Evolutionary conservation across 2,888 invertebrate genomes (phyloP), one percentile per base, ranked within the genome.

Genomic region (Drosophila histrio): DNA sequence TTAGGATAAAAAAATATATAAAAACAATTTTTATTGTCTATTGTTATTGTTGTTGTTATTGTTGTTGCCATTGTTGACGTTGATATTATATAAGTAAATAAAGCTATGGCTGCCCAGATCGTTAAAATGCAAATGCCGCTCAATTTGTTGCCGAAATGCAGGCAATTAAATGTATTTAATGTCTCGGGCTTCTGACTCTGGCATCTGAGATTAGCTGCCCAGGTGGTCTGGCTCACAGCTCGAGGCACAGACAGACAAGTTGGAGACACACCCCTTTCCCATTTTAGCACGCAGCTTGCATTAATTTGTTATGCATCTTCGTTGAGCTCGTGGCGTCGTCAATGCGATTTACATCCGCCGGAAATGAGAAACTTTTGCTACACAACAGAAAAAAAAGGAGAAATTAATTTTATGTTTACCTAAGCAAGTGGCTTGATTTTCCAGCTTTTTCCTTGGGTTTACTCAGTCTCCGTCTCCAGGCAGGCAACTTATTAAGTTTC

Each of bases 301-400:
- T 82, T 79, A 77, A 82, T 82, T 68, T 70, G 53, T 54, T 64
- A 50, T 80, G 77, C 79, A 68, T 52, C 72, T 76, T 71, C 66
- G 61, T 41, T 30, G 3, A n/a, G 56, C n/a, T 49, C 13, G 56
- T 36, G 32, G 38, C 24, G 15, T 44, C 41, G 4, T 41, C 63
- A 38, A 62, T 64, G 72, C 75, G 68, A 70, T 67, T 68, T 83
- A 72, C 86, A 82, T 82, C 78, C 82, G 78, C 82, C 73, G 82
- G 82, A 86, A 83, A 78, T 78, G 71, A 63, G 68, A 59, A 65
- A 77, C 65, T 79, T 73, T 46, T 41, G 62, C 66, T 8, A 15
- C 11, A 6, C 13, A 17, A 22, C 15, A 17, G 44, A 38, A 47
- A 19, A 19, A 36, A 17, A 26, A 9, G 26, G 6, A 39, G 17